Evolutionary conservation across 2,888 invertebrate genomes (phyloP).

Genomic region (Amphimallon solstitiale): DNA sequence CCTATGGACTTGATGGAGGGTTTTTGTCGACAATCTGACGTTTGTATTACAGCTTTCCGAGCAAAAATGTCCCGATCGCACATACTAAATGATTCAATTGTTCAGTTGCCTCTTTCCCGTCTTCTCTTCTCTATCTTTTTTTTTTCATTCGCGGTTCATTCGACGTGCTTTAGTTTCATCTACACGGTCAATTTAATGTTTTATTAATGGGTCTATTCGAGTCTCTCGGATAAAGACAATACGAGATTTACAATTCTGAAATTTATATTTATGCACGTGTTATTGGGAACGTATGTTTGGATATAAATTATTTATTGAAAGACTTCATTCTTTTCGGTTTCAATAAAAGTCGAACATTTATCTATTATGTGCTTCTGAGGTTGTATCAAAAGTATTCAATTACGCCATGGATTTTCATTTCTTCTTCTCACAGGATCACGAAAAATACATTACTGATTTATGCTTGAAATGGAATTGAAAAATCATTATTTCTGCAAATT

Average conservation of each 20-base stretch:
- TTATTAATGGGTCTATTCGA: conserved; percentile 27
- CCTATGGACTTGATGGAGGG: conserved; percentile 22
- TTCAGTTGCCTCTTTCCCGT: conserved; percentile 15
- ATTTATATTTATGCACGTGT: conserved; percentile 17
- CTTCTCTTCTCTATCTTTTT: conserved; percentile 12
- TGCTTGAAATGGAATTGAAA: too few relatives aligned
- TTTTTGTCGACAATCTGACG: conserved; percentile 29
- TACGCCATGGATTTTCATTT: too few relatives aligned
- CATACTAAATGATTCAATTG: conserved; percentile 35
- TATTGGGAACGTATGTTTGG: conserved; percentile 15
- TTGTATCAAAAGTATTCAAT: too few relatives aligned
- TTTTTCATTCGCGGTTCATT: too few relatives aligned
- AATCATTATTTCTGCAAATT: too few relatives aligned
- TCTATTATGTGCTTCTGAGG: too few relatives aligned
- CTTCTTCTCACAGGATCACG: too few relatives aligned
- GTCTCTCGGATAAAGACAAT: conserved; percentile 10
- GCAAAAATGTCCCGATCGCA: conserved; percentile 33
- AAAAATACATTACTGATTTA: too few relatives aligned
- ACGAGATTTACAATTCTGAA: conserved; percentile 18
- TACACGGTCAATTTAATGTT: conserved; percentile 31
- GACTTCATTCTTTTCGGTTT: conserved; percentile 1
- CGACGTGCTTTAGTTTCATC: conserved; percentile 23
- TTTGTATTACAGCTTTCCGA: conserved; percentile 34
- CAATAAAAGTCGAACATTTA: too few relatives aligned
- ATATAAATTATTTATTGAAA: conserved; percentile 19